Base-by-base conservation (phyloP, 2,113 vertebrate species). In the Thryonomys swinderianus region DNA sequence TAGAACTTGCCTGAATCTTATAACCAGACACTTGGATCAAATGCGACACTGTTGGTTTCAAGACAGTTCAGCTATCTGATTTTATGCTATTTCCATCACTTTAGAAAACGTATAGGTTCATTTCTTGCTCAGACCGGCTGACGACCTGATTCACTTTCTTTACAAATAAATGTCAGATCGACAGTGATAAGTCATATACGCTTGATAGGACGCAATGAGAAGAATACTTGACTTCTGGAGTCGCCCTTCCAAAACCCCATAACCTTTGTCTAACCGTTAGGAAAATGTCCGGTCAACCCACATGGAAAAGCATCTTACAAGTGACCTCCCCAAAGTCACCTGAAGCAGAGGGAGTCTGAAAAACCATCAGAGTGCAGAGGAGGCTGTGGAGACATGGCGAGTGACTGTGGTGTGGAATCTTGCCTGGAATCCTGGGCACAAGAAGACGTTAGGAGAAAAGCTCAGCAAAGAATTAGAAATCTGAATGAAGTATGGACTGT, bases 111-210 rank as follows among this genome's bases (percentile, higher is more conserved):
- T 82, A 30, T 73, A 81, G 62, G 53, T 67, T 12, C 69, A 21
- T 20, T 51, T 92, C 78, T 79, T 25, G n/a, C 51, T 96, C 55
- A 27, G 55, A 51, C 8, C 42, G 67, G 32, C 27, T 93, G 79
- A 25, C 55, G 85, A 73, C 16, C 0, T 67, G 59, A 92, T 82
- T 93, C 87, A 37, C 87, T 93, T 90, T 95, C 87, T 95, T 90
- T 88, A 78, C 62, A 92, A 80, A 67, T 74, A 86, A 79, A 80
- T 59, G 57, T 81, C 84, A 81, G 62, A 30, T 85, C 97, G 94
- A 90, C 23, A 79, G 48, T 13, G 27, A 34, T 78, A 53, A 34
- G 89, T 32, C 62, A 55, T 1, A 18, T 17, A 37, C 7, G 3
- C 51, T 53, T 27, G 42, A 42, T 48, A 42, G 2, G 40, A 51